Evolutionary conservation across 2,113 vertebrate species (phyloP), one percentile per base, ranked within the genome.

Genomic region (Podiceps cristatus): DNA sequence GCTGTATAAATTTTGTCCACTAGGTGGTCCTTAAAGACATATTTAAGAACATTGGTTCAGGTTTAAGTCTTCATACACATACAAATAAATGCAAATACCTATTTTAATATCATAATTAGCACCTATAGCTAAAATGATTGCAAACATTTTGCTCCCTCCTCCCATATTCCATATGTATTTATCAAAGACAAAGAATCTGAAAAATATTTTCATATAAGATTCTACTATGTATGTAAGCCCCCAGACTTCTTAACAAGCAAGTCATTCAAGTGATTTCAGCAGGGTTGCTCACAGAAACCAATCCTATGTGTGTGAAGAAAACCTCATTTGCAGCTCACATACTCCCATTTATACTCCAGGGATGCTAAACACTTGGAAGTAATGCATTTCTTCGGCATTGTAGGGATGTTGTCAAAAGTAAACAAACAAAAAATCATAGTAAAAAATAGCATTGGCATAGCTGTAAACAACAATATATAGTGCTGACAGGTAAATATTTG

Each of bases 21-120:
- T 96, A 93, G 91, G 91, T 95, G 95, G 94, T 94, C 64, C 75
- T 78, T 88, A 63, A 93, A 93, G 68, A 88, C 80, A 9, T 72
- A 2, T 47, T 72, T 93, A 37, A 75, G 53, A 78, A 59, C 11
- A 5, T 2, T 58, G 62, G 31, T 66, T 81, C 17, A 7, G 19
- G 5, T 45, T 92, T 75, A 63, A 35, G 17, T n/a, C 44, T 88
- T 63, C 13, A 6, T 74, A 27, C 15, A 35, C 4, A 7, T 71
- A 56, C 25, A 73, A 68, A 67, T 66, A 37, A 55, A n/a, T 66
- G 44, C 33, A 68, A 73, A 33, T 80, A 35, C 22, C 25, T 79
- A 7, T 47, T 95, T 82, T 75, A 49, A 40, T 85, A 47, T 55
- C 28, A 28, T 80, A 44, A 23, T 40, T 67, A 85, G 22, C 10